These are phyloP conservation scores for Pseudanteris insignis DNA, from an alignment of 2,888 invertebrate species.

Conservation along the genomic window DNA sequence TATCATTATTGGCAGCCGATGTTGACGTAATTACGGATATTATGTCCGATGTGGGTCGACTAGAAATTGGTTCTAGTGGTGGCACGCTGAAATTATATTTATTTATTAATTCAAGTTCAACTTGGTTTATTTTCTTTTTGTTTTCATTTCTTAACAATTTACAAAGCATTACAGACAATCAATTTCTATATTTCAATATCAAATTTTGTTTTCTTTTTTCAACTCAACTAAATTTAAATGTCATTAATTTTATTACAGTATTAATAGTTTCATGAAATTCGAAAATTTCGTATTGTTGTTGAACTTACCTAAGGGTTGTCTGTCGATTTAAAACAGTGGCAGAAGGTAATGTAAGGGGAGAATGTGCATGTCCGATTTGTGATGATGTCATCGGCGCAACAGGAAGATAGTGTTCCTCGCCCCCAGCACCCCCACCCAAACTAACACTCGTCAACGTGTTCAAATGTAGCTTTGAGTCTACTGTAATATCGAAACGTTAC, in stretches of 20 bases:
- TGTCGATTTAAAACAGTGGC: constrained; percentile 68
- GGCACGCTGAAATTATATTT: constrained; percentile 70
- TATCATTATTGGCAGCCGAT: constrained; percentile 49
- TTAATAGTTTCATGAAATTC: too few relatives aligned
- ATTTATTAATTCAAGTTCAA: too few relatives aligned
- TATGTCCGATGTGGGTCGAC: constrained; percentile 63
- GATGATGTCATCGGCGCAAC: constrained; percentile 54
- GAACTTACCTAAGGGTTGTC: constrained; percentile 68
- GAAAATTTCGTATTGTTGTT: background rate
- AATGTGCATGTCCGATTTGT: constrained; percentile 61
- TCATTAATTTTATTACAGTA: too few relatives aligned
- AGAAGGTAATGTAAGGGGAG: constrained; percentile 68
- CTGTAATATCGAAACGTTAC: constrained; percentile 53
- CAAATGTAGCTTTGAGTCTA: constrained; percentile 63
- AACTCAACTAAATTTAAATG: too few relatives aligned
- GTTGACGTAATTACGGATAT: constrained; percentile 69
- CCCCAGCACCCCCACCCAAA: constrained; percentile 54
- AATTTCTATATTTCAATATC: too few relatives aligned
- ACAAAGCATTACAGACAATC: too few relatives aligned
- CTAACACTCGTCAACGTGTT: constrained; percentile 57
- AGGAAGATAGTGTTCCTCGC: constrained; percentile 55
- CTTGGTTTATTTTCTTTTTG: too few relatives aligned
- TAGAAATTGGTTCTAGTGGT: constrained; percentile 69
- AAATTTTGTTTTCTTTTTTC: too few relatives aligned
- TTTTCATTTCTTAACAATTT: constrained; percentile 1